Base-by-base conservation (phyloP, 23 tunicate species). In the Botrylloides violaceus region DNA sequence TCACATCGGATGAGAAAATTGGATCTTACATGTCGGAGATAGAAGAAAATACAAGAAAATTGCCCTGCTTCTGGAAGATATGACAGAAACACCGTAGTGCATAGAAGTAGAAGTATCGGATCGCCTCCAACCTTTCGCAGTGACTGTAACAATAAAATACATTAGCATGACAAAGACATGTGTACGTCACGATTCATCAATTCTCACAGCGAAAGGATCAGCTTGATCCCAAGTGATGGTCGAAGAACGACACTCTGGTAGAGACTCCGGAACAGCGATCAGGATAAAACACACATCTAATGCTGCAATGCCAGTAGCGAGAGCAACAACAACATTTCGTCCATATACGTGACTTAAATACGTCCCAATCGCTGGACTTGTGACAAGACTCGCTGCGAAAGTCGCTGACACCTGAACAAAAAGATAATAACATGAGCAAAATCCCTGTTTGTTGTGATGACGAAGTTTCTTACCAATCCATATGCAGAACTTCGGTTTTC, bases 51-150 rank as follows among this genome's bases (percentile, higher is more conserved):
- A 62, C 93, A 93, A 4, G 98, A 80, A 59, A 78, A 81, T 53
- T 93, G 96, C 47, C 98, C 98, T 38, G 98, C 98, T 85, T 93
- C 98, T 1, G 98, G 98, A 12, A 93, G 64, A 57, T 93, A 93
- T 27, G 98, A 85, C 49, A 93, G 74, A 64, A 93, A 93, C 23
- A 93, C 98, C 71, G 94, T 80, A 63, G 80, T 59, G 63, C 98
- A 93, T 5, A 86, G 70, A 0, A 93, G 63, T 3, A 93, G 72
- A 36, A 85, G 48, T 24, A 58, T 93, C 47, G 85, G 77, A 35
- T 93, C 94, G 2, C 72, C 66, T 20, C 87, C 84, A 34, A 81
- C 84, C 21, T 73, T 77, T 35, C 75, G 71, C 34, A 93, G 47
- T 15, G 91, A 61, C 97, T 90, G 85, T 22, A 49, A 49, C n/a